These are phyloP conservation scores for Colius striatus DNA, from an alignment of 2,113 vertebrate species.

Conservation along the genomic window DNA sequence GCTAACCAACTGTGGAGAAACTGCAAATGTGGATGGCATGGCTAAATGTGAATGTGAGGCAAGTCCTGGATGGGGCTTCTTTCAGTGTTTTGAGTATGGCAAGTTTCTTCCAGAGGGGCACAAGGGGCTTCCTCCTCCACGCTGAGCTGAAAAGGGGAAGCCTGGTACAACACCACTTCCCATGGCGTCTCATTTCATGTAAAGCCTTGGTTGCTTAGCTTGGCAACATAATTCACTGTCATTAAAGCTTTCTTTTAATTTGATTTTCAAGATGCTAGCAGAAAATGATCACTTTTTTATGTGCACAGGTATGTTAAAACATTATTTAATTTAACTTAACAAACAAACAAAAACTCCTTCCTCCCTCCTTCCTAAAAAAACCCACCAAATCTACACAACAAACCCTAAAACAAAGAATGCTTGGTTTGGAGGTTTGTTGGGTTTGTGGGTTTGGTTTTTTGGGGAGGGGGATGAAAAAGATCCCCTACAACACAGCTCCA, in stretches of 20 bases:
- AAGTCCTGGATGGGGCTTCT: not conserved
- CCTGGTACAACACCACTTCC: not conserved
- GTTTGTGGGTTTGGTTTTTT: no score
- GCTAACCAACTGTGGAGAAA: not conserved
- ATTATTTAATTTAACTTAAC: not conserved
- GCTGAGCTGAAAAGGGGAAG: not conserved
- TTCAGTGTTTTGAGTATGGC: not conserved
- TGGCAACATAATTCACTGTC: not conserved
- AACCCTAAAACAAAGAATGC: not conserved
- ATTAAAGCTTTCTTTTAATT: not conserved
- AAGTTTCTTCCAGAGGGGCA: not conserved
- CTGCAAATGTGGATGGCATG: rapidly evolving
- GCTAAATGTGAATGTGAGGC: not conserved
- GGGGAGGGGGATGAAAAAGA: not conserved
- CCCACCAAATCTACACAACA: not conserved
- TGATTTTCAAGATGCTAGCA: not conserved
- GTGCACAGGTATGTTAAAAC: not conserved
- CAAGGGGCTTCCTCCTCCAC: not conserved
- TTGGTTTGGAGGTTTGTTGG: not conserved
- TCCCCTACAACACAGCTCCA: not conserved
- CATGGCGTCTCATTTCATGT: not conserved
- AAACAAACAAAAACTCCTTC: not conserved
- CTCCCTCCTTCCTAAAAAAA: not conserved
- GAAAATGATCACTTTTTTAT: not conserved
- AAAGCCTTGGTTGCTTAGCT: not conserved